Conservation (phyloP, 1,140 invertebrate species). For the Musca domestica region DNA sequence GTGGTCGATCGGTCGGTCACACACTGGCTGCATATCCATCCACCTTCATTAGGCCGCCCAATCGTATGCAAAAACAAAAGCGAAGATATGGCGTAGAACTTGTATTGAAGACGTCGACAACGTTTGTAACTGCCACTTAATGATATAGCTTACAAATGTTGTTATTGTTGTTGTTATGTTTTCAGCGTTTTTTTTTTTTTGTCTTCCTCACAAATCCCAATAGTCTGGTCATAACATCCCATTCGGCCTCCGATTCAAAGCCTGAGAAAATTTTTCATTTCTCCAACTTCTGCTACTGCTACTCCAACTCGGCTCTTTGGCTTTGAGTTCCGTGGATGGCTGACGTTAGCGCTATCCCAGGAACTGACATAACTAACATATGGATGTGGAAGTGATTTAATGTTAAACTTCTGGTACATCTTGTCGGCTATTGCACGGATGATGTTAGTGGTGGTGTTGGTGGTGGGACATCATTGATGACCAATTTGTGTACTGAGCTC, state of each 20-base stretch:
- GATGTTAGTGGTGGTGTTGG: neutral
- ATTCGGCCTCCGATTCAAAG: neutral
- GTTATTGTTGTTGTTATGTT: no score
- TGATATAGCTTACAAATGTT: constrained; percentile 5
- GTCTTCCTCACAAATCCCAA: neutral
- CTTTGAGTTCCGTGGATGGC: neutral
- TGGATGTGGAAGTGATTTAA: constrained; percentile 15
- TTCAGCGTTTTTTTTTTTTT: neutral
- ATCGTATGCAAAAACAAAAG: constrained; percentile 2
- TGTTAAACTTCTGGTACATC: constrained; percentile 5
- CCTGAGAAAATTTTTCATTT: constrained; percentile 18
- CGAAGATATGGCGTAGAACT: neutral
- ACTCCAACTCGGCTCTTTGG: neutral
- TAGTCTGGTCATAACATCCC: neutral
- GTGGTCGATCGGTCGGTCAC: neutral
- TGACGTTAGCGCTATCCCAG: no score
- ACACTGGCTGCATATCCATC: neutral
- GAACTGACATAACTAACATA: neutral
- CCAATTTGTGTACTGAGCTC: constrained; percentile 4
- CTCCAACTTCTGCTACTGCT: neutral
- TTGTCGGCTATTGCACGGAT: neutral
- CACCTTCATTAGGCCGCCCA: neutral
- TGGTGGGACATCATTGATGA: constrained; percentile 18
- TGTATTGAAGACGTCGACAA: neutral
- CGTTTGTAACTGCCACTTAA: constrained; percentile 13